Conservation (phyloP, 2,797 vertebrate genomes). For the Zenarchopterus dispar region DNA sequence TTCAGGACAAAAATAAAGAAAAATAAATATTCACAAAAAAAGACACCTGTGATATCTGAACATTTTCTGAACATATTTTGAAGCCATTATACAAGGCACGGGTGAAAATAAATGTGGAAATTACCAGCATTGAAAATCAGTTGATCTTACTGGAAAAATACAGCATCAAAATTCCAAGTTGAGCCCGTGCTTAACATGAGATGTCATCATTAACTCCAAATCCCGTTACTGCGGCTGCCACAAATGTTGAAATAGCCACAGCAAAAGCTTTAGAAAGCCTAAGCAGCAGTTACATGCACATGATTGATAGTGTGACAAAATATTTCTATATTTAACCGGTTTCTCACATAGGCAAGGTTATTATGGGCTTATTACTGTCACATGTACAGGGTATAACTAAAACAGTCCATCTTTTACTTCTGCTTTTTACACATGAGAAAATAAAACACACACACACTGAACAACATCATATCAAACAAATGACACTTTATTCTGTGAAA, state of each 20-base stretch:
- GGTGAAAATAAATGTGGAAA: too few relatives aligned
- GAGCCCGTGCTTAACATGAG: conserved; percentile 10
- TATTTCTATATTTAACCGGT: conserved; percentile 95
- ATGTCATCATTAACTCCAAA: conserved; percentile 14
- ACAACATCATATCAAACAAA: conserved; percentile 97
- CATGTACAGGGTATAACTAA: conserved; percentile 84
- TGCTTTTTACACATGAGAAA: conserved; percentile 77
- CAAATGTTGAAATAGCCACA: conserved; percentile 38
- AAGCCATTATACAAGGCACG: too few relatives aligned
- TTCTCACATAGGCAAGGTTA: conserved; percentile 85
- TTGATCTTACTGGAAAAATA: too few relatives aligned
- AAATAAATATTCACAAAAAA: conserved; percentile 19
- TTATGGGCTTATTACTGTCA: conserved; percentile 92
- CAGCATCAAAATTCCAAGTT: background rate
- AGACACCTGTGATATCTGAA: background rate
- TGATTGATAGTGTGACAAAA: conserved; percentile 97
- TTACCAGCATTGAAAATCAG: too few relatives aligned
- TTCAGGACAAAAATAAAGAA: conserved; percentile 44
- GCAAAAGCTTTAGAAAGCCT: conserved; percentile 38
- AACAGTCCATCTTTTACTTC: conserved; percentile 90
- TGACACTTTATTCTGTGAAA: conserved; percentile 98
- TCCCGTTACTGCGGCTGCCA: conserved; percentile 5
- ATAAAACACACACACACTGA: conserved; percentile 64
- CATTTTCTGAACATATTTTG: background rate
- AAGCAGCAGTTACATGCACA: conserved; percentile 64